Conservation (phyloP, 2,888 invertebrate species). For the Atrina japonica region DNA sequence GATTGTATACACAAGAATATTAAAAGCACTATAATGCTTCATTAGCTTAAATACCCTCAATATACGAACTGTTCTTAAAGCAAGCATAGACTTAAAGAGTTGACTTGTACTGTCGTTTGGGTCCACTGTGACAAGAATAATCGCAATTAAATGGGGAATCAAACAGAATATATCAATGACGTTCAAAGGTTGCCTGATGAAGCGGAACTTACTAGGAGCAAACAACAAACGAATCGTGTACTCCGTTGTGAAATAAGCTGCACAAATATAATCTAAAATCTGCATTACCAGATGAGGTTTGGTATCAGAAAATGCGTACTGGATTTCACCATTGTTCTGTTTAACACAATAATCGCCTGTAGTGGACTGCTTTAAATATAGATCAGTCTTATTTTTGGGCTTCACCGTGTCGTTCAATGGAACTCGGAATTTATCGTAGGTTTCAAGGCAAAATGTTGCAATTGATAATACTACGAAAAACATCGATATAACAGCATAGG, state of each 20-base stretch:
- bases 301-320: constrained; percentile 58
- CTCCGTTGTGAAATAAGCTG: constrained; percentile 76
- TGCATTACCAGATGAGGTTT: constrained; percentile 72
- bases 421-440: constrained; percentile 75
- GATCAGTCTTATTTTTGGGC: constrained; percentile 41
- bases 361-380: constrained; percentile 41
- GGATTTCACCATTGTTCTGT: constrained; percentile 37
- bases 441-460: constrained; percentile 77
- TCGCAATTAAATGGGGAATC: constrained; percentile 74
- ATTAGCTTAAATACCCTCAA: constrained; percentile 80
- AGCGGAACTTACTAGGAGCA: constrained; percentile 68
- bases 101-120: constrained; percentile 64
- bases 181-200: constrained; percentile 73
- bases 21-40: constrained; percentile 80
- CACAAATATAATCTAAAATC: constrained; percentile 73
- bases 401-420: constrained; percentile 57
- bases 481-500: constrained; percentile 77
- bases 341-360: constrained; percentile 57
- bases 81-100: constrained; percentile 69
- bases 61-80: constrained; percentile 75
- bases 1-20: constrained; percentile 77
- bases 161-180: constrained; percentile 77
- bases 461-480: constrained; percentile 77
- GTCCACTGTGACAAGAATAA: constrained; percentile 70
- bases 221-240: constrained; percentile 66